Percentiles rank a stretch among this genome's conserved stretches.
Conservation (phyloP, 2,888 invertebrate species). For the Meiosimyza decipiens region DNA sequence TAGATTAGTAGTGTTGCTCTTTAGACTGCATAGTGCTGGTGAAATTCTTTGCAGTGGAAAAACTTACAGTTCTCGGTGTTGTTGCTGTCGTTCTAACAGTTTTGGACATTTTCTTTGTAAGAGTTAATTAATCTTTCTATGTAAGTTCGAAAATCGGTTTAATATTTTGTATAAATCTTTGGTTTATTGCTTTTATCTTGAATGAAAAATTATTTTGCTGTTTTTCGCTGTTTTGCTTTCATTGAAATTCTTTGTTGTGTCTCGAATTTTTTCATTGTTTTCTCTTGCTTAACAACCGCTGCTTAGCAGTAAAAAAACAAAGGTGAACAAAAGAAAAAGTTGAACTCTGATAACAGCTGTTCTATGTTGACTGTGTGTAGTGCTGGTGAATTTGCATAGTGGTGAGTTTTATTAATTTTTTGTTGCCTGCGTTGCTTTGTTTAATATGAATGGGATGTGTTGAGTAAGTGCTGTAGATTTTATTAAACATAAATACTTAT, state of each 20-base stretch:
- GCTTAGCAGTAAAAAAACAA: slow-evolving; percentile 1
- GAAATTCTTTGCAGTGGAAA: background rate
- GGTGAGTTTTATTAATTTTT: background rate
- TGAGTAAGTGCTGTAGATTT: background rate
- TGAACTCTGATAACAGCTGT: slow-evolving; percentile 16
- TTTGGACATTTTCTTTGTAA: slow-evolving; percentile 31
- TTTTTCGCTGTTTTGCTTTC: slow-evolving; percentile 19
- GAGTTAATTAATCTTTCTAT: background rate
- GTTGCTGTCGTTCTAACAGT: slow-evolving; percentile 27
- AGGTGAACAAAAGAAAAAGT: background rate
- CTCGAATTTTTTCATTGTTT: background rate
- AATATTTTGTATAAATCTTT: background rate
- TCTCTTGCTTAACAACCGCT: slow-evolving; percentile 31
- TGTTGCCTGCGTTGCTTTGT: background rate
- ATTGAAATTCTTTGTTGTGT: slow-evolving; percentile 35
- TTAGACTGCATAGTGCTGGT: background rate
- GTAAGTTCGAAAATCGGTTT: background rate
- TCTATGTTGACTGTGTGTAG: background rate
- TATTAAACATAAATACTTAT: too few species aligned
- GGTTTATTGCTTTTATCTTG: background rate
- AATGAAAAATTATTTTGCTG: background rate
- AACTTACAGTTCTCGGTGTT: slow-evolving; percentile 28
- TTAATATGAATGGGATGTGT: slow-evolving; percentile 3
- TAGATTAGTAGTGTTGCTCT: too few species aligned
- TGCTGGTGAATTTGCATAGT: background rate